phyloP scores from a whole-genome alignment of 1,140 invertebrate genomes.

The Macrotrachela quadricornifera region DNA sequence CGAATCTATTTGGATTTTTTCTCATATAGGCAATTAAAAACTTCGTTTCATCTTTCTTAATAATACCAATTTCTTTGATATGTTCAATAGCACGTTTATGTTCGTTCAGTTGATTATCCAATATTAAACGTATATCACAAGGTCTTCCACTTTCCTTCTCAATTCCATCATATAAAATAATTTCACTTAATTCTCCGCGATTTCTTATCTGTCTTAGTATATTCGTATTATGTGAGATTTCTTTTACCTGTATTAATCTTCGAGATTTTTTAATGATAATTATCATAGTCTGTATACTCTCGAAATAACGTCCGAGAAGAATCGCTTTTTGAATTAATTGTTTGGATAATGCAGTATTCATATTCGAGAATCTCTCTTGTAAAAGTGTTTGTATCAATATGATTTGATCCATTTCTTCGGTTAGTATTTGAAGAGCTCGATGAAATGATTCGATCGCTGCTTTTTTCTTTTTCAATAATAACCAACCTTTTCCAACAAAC shows the following conservation, averaged over 20 bases:
- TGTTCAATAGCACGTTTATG: too few relatives aligned
- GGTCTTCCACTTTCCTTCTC: not conserved
- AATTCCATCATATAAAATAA: not conserved
- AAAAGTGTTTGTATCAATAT: not conserved
- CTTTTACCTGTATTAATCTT: not conserved
- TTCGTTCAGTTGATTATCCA: too few relatives aligned
- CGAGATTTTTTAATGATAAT: not conserved
- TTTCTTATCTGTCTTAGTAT: not conserved
- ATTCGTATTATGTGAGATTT: not conserved
- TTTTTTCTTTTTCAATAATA: too few relatives aligned
- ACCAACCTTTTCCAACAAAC: too few relatives aligned
- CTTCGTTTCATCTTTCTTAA: too few relatives aligned
- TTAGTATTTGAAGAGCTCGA: not conserved
- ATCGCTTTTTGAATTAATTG: not conserved
- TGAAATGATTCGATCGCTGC: not conserved
- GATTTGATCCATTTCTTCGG: not conserved
- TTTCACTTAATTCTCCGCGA: not conserved
- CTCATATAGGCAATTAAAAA: too few relatives aligned
- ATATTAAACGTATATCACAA: too few relatives aligned
- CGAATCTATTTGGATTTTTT: too few relatives aligned
- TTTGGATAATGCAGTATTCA: not conserved
- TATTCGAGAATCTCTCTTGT: not conserved
- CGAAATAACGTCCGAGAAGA: not conserved
- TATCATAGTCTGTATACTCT: not conserved
- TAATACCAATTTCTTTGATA: too few relatives aligned